Base-by-base conservation (phyloP, 1,140 invertebrate genomes). In the Brachionus sp. region DNA sequence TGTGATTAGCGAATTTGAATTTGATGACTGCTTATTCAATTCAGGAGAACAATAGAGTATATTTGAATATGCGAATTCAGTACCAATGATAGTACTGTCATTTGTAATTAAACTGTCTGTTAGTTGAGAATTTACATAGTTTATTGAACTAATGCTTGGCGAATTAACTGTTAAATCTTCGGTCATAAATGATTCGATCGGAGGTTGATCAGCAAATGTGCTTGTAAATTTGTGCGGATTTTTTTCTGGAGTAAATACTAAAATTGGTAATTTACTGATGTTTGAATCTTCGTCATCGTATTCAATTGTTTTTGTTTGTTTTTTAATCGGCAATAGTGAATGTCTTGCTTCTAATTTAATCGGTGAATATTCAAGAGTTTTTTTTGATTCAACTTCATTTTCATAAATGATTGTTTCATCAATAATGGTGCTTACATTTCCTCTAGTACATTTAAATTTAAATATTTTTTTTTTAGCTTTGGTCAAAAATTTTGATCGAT, bases 181-280 rank as follows among this genome's bases (percentile, higher is more conserved):
- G 3, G 66, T 70, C 66, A 70, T 70, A 70, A 70, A 70, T 16
- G 66, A 70, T 39, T 70, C 66, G 12, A 75, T 46, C 9, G 70
- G 37, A 13, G 16, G 39, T n/a, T 12, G 39, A 23, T 75, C 70
- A 13, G 25, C 42, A 75, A 75, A 75, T 13, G 70, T 75, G 29
- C 70, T 75, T n/a, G 39, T 25, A 25, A 75, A 46, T 75, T 75
- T 75, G 16, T 33, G 25, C 25, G 19, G 16, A 4, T 75, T 75
- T 29, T 46, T 46, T 75, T 75, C 70, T 1, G 70, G 70, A 44
- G 70, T 46, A 25, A 46, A 75, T 46, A 75, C 23, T 39, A 75
- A 75, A 44, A 75, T 75, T 33, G 70, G 70, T 46, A 75, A 75
- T 46, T 75, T 23, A 25, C 70, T 75, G 5, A 75, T 75, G 25